A percentile compares a stretch with the other conserved stretches of the same genome.
These are phyloP conservation scores for Scaptomyza reducta DNA, from an alignment of 2,888 invertebrate species.

Conservation along the genomic window DNA sequence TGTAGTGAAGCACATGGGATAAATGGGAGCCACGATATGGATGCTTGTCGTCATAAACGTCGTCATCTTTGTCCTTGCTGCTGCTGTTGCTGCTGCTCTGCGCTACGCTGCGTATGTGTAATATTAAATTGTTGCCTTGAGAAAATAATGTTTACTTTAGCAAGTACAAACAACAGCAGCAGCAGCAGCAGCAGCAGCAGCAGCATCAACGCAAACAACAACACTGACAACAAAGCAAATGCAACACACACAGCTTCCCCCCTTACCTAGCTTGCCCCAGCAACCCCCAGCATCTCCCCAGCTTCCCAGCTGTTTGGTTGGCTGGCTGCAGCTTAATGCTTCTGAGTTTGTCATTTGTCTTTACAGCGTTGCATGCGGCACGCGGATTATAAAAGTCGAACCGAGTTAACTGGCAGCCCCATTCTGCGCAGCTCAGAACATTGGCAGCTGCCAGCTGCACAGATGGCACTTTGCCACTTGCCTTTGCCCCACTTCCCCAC, in stretches of 20 bases:
- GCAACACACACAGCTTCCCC: slow-evolving; percentile 10
- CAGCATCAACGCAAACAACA: slow-evolving; percentile 30
- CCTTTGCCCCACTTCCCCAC: neutral
- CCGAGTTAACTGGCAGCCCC: slow-evolving; percentile 62
- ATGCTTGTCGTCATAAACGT: slow-evolving; percentile 58
- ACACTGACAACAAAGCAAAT: slow-evolving; percentile 42
- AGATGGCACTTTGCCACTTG: slow-evolving; percentile 23
- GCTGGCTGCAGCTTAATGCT: slow-evolving; percentile 66
- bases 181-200: slow-evolving; percentile 22
- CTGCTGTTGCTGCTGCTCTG: slow-evolving; percentile 11
- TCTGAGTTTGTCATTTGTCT: slow-evolving; percentile 77
- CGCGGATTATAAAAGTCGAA: slow-evolving; percentile 77
- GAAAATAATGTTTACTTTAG: slow-evolving; percentile 75
- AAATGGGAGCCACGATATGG: slow-evolving; percentile 50
- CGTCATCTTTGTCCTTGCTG: slow-evolving; percentile 6
- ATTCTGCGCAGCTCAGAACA: slow-evolving; percentile 29
- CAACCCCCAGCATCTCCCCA: neutral
- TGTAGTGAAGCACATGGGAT: slow-evolving; percentile 32
- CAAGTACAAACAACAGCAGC: slow-evolving; percentile 52
- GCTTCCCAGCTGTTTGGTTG: slow-evolving; percentile 1
- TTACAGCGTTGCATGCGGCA: slow-evolving; percentile 64
- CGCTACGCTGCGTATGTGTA: slow-evolving; percentile 64
- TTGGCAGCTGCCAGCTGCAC: slow-evolving; percentile 47
- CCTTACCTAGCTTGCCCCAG: neutral
- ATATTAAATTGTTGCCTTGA: slow-evolving; percentile 77